Evolutionary conservation across 2,888 invertebrate genomes (phyloP).

Genomic region (Lasioglossum oenotherae): DNA sequence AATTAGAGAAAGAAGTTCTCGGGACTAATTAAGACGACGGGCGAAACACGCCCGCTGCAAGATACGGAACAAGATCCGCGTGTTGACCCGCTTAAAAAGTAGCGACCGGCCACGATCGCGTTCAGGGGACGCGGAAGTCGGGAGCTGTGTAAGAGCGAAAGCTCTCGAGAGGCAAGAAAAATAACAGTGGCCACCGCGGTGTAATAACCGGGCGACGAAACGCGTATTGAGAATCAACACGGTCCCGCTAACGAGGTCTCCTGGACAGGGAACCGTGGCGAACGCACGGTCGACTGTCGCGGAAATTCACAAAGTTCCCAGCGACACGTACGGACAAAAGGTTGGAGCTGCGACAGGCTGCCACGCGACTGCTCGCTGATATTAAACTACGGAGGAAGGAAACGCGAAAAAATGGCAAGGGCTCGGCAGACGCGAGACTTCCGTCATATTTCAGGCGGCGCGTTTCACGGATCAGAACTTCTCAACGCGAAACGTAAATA

Average conservation of each 20-base stretch:
- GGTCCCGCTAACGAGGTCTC: conserved; percentile 41
- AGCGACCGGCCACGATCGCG: background rate
- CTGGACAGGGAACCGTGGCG: background rate
- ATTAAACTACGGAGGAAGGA: conserved; percentile 63
- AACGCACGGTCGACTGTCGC: conserved; percentile 15
- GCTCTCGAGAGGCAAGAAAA: background rate
- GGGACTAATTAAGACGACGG: conserved; percentile 5
- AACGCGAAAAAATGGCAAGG: conserved; percentile 39
- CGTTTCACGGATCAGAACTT: conserved; percentile 73
- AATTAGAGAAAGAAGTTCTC: background rate
- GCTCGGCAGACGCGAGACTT: conserved; percentile 44
- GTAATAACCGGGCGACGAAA: conserved; percentile 5
- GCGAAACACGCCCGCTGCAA: background rate
- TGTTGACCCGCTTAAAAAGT: background rate
- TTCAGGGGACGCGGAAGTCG: background rate
- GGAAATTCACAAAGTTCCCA: conserved; percentile 52
- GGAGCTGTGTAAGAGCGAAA: background rate
- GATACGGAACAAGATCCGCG: background rate
- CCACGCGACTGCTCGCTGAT: conserved; percentile 55
- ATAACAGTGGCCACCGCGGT: background rate
- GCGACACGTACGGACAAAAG: conserved; percentile 57
- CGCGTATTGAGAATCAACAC: conserved; percentile 19
- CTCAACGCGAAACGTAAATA: conserved; percentile 67
- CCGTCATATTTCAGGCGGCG: conserved; percentile 68
- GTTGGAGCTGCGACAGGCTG: conserved; percentile 12